These are phyloP conservation scores for Dermochelys coriacea DNA, from an alignment of 2,797 vertebrate genomes.

Conservation along the genomic window DNA sequence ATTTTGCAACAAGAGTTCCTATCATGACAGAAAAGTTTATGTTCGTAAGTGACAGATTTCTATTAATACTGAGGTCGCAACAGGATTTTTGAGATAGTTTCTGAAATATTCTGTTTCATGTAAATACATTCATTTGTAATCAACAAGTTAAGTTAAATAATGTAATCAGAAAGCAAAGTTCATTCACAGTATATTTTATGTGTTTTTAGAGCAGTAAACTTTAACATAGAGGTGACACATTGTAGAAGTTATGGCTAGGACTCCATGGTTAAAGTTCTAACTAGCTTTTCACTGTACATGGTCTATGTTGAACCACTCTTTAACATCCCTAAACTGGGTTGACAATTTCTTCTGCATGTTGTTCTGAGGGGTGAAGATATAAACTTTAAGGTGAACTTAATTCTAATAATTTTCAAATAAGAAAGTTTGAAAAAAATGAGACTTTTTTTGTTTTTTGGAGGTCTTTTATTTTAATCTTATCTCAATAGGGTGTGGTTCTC, in stretches of 20 bases:
- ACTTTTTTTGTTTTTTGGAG: not conserved
- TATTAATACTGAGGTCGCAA: constrained; percentile 36
- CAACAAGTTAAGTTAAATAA: constrained; percentile 42
- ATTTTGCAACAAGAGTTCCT: constrained; percentile 70
- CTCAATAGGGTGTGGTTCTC: not conserved
- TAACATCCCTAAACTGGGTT: not conserved
- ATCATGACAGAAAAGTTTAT: constrained; percentile 75
- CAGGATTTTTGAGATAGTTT: constrained; percentile 52
- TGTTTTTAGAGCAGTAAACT: not conserved
- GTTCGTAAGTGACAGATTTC: constrained; percentile 69
- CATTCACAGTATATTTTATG: constrained; percentile 5
- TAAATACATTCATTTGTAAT: constrained; percentile 51
- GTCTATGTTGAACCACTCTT: not conserved
- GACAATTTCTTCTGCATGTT: not conserved
- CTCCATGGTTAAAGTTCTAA: not conserved
- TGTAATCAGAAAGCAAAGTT: constrained; percentile 32
- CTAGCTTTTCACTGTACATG: fast-evolving
- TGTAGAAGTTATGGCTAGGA: not conserved
- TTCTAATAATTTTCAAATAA: not conserved
- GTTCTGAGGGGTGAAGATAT: not conserved
- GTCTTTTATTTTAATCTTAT: not conserved
- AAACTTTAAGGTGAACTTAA: not conserved
- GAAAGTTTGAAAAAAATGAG: not conserved
- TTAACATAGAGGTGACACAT: not conserved
- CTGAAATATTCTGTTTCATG: constrained; percentile 52